These are phyloP conservation scores for Perizoma affinitatum DNA, from an alignment of 2,888 invertebrate species.

Conservation along the genomic window DNA sequence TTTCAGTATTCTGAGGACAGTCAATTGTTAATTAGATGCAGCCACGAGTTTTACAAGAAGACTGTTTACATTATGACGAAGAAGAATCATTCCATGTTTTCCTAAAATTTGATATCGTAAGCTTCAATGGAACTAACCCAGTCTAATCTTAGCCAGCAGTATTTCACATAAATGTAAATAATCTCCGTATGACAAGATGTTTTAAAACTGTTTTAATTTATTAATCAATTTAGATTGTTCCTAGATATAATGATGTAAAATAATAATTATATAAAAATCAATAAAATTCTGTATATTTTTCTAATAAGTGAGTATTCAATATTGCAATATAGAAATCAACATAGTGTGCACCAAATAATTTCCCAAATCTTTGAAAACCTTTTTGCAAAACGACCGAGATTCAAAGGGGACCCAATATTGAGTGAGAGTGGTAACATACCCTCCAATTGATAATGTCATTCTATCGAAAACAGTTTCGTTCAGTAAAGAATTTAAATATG, in stretches of 20 bases:
- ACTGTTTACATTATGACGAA: conserved; percentile 20
- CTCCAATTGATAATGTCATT: conserved; percentile 11
- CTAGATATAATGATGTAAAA: conserved; percentile 18
- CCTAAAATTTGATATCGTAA: conserved; percentile 3
- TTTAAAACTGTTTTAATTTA: conserved; percentile 20
- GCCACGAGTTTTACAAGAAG: conserved; percentile 16
- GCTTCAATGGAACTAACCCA: conserved; percentile 7
- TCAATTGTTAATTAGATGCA: conserved; percentile 62
- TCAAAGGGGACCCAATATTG: conserved; percentile 17
- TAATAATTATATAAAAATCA: conserved; percentile 12
- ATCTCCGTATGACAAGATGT: conserved; percentile 11
- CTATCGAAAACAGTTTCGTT: conserved; percentile 32
- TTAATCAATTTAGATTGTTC: conserved; percentile 16
- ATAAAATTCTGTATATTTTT: conserved; percentile 17
- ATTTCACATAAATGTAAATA: conserved; percentile 18
- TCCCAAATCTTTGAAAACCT: conserved; percentile 22
- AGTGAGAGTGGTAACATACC: conserved; percentile 6
- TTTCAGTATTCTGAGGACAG: conserved; percentile 73
- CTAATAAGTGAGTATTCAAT: conserved; percentile 7
- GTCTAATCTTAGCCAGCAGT: conserved; percentile 4
- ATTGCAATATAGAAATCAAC: conserved; percentile 2
- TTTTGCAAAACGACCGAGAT: conserved; percentile 10
- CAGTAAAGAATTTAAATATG: conserved; percentile 13
- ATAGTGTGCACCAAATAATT: conserved; percentile 8
- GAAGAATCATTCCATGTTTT: conserved; percentile 18